These are phyloP conservation scores for Cochlearius cochlearius DNA, from an alignment of 2,113 vertebrate genomes.

Conservation along the genomic window DNA sequence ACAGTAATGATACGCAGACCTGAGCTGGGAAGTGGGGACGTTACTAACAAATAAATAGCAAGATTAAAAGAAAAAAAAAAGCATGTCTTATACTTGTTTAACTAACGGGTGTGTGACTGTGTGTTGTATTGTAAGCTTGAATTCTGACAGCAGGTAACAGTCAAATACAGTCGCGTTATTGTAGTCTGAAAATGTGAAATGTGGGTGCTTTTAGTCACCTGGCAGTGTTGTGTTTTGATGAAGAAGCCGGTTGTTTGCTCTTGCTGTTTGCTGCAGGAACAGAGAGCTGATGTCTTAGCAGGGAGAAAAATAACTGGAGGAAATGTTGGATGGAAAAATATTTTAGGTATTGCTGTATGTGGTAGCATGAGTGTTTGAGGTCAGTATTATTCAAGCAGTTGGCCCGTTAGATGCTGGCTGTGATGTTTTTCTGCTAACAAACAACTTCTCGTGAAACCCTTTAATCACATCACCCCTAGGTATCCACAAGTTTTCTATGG, in stretches of 20 bases:
- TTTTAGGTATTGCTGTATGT: neutral
- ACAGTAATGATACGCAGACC: neutral
- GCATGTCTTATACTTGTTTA: neutral
- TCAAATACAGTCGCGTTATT: neutral
- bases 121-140: neutral
- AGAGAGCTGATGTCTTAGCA: neutral
- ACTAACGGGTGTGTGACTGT: neutral
- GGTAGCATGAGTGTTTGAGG: neutral
- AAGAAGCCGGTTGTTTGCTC: neutral
- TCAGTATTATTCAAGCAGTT: neutral
- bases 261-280: neutral
- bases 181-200: neutral
- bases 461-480: neutral
- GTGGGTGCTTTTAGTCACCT: neutral
- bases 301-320: neutral
- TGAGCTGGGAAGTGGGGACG: neutral
- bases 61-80: conserved; percentile 8
- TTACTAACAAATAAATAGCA: neutral
- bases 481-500: neutral
- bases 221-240: neutral
- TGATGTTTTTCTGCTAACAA: neutral
- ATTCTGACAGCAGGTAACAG: neutral
- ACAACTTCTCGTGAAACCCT: neutral
- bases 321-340: neutral
- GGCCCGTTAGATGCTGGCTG: neutral